These are phyloP conservation scores for Calephelis nemesis DNA, from an alignment of 1,140 invertebrate species.

Conservation along the genomic window DNA sequence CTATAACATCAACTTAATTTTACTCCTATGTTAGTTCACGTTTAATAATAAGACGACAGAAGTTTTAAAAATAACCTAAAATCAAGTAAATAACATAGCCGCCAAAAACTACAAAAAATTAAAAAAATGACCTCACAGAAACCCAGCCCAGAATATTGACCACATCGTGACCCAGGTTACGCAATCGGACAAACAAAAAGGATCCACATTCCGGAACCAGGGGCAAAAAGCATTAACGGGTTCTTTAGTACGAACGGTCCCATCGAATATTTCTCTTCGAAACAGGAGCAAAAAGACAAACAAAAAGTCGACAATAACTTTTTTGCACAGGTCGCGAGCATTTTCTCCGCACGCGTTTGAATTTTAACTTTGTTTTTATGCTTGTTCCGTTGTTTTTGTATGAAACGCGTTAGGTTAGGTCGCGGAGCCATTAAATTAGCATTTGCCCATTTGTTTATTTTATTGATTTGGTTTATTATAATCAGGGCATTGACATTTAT, in stretches of 20 bases:
- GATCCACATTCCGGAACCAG: conserved; percentile 45
- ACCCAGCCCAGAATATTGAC: conserved; percentile 38
- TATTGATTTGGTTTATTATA: conserved; percentile 21
- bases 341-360: conserved; percentile 65
- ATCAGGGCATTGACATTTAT: conserved; percentile 12
- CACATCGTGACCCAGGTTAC: conserved; percentile 54
- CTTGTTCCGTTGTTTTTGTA: conserved; percentile 47
- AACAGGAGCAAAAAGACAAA: conserved; percentile 60
- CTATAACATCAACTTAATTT: no score
- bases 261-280: conserved; percentile 50
- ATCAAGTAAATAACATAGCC: background rate
- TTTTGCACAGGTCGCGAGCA: conserved; percentile 52
- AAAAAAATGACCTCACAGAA: conserved; percentile 29
- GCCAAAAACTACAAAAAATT: conserved; percentile 8
- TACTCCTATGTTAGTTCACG: no score
- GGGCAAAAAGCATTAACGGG: conserved; percentile 63
- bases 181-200: conserved; percentile 50
- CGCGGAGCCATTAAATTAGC: conserved; percentile 36
- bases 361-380: conserved; percentile 59
- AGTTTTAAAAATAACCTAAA: background rate
- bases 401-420: conserved; percentile 52
- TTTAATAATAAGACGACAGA: no score
- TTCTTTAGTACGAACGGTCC: conserved; percentile 48
- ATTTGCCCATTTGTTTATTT: conserved; percentile 26
- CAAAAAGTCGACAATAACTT: conserved; percentile 57